Base-by-base conservation (phyloP, 2,113 vertebrate species). In the Apeltes quadracus region DNA sequence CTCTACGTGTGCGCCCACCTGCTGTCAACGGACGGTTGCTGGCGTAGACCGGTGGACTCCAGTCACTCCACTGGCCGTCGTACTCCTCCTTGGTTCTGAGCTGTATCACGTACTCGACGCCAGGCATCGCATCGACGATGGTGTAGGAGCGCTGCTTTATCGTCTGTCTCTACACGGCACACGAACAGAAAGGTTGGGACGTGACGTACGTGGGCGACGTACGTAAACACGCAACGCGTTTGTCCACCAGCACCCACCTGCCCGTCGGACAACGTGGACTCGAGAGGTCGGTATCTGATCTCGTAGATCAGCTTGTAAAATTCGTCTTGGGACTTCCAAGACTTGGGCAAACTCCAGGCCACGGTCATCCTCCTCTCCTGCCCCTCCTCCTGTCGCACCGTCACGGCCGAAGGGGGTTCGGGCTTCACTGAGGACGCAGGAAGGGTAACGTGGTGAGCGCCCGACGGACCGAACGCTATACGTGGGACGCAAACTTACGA, bases 21-120 rank as follows among this genome's bases (percentile, higher is more conserved):
- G 51, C 90, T 25, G 51, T 7, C 23, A 15, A 15, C 23, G 25
- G 25, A 91, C 93, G 93, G 11, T 87, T 89, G 57, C 29, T 56
- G 67, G 43, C 87, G 55, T 61, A 64, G 14, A 90, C 67, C 3
- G 76, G 55, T 5, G 0, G 0, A 34, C 81, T 93, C 94, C 94
- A 94, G 13, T 90, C 83, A 54, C 94, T 93, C 92, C 92, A 94
- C 0, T 29, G 14, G 2, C 91, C 93, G 0, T 91, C 87, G 36
- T 76, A 92, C 39, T 93, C 90, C 0, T 93, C 87, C 38, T 46
- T 91, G 20, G 81, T 68, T 55, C 84, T 75, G 38, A 94, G 54
- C 65, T 90, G 71, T 34, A 94, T 82, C 81, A 62, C 25, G 61
- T 94, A 93, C n/a, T 75, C 20, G 15, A 53, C 38, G 23, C 88